Percentiles rank a stretch among this genome's conserved stretches.
Conservation (phyloP, 2,113 vertebrate genomes). For the Pangasianodon gigas region DNA sequence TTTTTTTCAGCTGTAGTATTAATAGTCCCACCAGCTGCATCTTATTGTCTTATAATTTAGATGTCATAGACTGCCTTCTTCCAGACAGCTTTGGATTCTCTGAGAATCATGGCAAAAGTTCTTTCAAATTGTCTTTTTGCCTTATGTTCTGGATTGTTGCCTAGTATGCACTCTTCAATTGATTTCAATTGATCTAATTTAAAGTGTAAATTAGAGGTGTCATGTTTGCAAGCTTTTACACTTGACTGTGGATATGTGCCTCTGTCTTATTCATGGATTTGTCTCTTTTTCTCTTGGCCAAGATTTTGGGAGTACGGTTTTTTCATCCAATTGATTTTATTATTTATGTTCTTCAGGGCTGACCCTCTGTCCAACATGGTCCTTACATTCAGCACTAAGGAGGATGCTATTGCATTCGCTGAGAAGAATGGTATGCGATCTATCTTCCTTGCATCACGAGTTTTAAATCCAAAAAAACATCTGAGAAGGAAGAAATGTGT, state of each 20-base stretch:
- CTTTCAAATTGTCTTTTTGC: background rate
- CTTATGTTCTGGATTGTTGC: background rate
- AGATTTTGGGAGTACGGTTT: background rate
- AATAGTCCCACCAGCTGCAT: background rate
- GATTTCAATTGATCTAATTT: background rate
- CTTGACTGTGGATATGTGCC: background rate
- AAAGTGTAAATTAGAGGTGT: background rate
- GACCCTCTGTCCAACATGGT: conserved; percentile 94
- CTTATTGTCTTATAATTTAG: background rate
- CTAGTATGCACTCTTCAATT: background rate
- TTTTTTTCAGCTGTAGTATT: background rate
- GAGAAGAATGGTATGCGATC: conserved; percentile 91
- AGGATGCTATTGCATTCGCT: conserved; percentile 91
- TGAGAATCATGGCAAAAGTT: background rate
- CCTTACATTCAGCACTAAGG: conserved; percentile 86
- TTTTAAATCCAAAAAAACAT: conserved; percentile 5
- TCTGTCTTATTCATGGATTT: background rate
- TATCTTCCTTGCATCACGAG: background rate
- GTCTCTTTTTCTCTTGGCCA: no score
- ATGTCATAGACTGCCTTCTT: background rate
- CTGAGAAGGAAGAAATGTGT: background rate
- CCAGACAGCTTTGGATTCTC: background rate
- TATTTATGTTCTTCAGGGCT: conserved; percentile 72
- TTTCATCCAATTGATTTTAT: background rate
- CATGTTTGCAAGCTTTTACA: background rate